Percentiles rank a stretch among this genome's conserved stretches.
Conservation (phyloP, 2,888 invertebrate species). For the Imbricaverruca yamaguchii region DNA sequence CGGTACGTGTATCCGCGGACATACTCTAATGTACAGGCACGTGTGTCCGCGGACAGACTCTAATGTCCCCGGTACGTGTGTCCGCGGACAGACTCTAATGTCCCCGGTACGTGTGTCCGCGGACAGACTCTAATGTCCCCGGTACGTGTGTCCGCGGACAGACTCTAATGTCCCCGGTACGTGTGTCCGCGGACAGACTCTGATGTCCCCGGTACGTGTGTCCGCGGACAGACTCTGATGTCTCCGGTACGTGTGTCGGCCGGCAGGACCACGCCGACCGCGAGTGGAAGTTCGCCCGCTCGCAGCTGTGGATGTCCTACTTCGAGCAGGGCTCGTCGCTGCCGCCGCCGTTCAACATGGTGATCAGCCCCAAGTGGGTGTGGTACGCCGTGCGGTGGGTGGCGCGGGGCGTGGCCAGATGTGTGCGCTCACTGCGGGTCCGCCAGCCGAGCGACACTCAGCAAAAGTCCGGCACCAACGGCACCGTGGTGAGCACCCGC, state of each 20-base stretch:
- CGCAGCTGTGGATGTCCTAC: constrained; percentile 52
- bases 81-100: too few relatives aligned
- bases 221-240: too few relatives aligned
- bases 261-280: constrained; percentile 50
- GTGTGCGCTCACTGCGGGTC: neutral
- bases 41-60: too few relatives aligned
- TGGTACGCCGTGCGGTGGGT: constrained; percentile 36
- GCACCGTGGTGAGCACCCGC: neutral
- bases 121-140: too few relatives aligned
- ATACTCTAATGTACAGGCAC: too few relatives aligned
- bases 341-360: constrained; percentile 50
- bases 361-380: constrained; percentile 48
- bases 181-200: too few relatives aligned
- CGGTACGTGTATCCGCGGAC: too few relatives aligned
- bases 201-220: too few relatives aligned
- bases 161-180: too few relatives aligned
- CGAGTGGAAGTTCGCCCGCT: constrained; percentile 52
- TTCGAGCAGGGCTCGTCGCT: constrained; percentile 51
- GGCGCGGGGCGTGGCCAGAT: neutral
- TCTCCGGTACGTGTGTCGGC: neutral
- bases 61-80: too few relatives aligned
- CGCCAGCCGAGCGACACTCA: neutral
- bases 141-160: too few relatives aligned
- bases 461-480: neutral
- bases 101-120: too few relatives aligned